Evolutionary conservation across 1,140 invertebrate genomes (phyloP).

Genomic region (Zaprionus lachaisei): DNA sequence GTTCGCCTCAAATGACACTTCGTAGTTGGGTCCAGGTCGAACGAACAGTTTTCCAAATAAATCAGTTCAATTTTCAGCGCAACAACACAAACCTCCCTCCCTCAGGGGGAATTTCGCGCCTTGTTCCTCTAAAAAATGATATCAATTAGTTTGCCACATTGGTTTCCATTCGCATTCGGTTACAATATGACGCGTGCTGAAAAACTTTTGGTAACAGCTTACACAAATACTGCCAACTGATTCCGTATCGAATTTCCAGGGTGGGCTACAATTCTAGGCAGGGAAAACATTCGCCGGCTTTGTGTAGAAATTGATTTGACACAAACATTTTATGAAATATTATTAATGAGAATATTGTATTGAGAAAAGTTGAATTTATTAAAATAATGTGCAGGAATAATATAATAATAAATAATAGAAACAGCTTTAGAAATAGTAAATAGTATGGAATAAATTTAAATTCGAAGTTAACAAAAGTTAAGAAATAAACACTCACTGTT

Average conservation of each 20-base stretch:
- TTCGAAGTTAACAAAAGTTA: too few species aligned
- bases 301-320: slow-evolving; percentile 1
- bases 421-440: too few species aligned
- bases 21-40: slow-evolving; percentile 22
- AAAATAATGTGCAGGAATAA: background rate
- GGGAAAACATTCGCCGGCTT: background rate
- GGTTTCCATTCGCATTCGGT: background rate
- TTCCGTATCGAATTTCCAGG: slow-evolving; percentile 9
- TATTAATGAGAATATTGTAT: background rate
- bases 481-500: too few species aligned
- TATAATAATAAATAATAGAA: background rate
- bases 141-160: slow-evolving; percentile 50
- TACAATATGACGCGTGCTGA: slow-evolving; percentile 24
- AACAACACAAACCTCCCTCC: slow-evolving; percentile 11
- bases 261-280: background rate
- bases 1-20: slow-evolving; percentile 46
- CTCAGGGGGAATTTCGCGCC: background rate
- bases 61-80: slow-evolving; percentile 19
- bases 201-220: slow-evolving; percentile 29
- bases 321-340: background rate
- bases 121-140: slow-evolving; percentile 26
- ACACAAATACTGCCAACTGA: slow-evolving; percentile 17
- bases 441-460: too few species aligned
- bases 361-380: background rate
- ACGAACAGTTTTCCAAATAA: slow-evolving; percentile 34